These are phyloP conservation scores for Shinisaurus crocodilurus DNA, from an alignment of 2,113 vertebrate genomes.

Conservation along the genomic window DNA sequence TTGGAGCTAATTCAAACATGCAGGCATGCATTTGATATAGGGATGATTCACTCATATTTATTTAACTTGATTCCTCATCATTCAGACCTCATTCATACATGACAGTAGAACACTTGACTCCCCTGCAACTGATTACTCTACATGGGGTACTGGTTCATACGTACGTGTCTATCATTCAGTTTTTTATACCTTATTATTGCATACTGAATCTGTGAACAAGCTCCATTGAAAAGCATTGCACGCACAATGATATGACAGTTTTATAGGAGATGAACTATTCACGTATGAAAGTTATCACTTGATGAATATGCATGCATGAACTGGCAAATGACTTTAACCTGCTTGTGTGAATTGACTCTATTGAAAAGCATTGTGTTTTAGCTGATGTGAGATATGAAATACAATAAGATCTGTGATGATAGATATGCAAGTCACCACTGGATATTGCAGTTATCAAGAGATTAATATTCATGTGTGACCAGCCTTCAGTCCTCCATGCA, in stretches of 20 bases:
- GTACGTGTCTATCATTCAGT: background rate
- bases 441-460: background rate
- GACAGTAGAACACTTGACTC: too few species aligned
- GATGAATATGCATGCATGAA: background rate
- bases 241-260: background rate
- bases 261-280: background rate
- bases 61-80: background rate
- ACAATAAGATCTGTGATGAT: background rate
- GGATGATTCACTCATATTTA: background rate
- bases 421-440: background rate
- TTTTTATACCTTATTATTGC: background rate
- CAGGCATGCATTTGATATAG: background rate
- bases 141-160: background rate
- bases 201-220: background rate
- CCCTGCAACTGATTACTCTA: background rate
- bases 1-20: background rate
- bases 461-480: background rate
- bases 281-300: background rate
- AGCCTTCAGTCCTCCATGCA: background rate
- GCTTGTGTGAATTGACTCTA: background rate
- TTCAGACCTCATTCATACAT: background rate
- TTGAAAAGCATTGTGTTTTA: background rate
- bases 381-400: background rate
- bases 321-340: background rate
- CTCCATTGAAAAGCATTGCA: background rate